phyloP scores from a whole-genome alignment of 2,113 vertebrate genomes.

The Anoura caudifer region DNA sequence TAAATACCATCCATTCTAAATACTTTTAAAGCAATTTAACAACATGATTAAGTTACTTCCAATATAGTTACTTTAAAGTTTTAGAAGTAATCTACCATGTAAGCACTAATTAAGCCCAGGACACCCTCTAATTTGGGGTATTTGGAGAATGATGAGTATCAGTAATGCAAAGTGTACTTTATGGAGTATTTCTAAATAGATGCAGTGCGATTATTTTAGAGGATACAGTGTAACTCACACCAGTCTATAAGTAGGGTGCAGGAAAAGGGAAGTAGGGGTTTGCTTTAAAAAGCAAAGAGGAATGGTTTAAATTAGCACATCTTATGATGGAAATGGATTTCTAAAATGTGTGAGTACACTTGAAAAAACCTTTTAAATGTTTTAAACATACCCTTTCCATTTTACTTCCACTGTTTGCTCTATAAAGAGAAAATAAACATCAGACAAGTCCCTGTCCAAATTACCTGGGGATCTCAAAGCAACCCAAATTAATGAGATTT shows the following conservation, averaged over 20 bases:
- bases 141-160: conserved; percentile 40
- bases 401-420: conserved; percentile 38
- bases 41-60: conserved; percentile 46
- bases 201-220: background rate
- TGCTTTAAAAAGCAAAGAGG: conserved; percentile 41
- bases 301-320: conserved; percentile 34
- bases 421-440: conserved; percentile 48
- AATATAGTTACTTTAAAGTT: conserved; percentile 32
- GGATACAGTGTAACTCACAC: background rate
- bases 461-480: conserved; percentile 60
- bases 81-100: conserved; percentile 25
- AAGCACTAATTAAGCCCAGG: conserved; percentile 40
- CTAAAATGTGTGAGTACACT: conserved; percentile 5
- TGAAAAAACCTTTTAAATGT: conserved; percentile 30
- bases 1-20: conserved; percentile 18
- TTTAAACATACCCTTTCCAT: background rate
- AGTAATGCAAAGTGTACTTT: conserved; percentile 2
- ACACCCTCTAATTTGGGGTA: conserved; percentile 35
- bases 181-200: background rate
- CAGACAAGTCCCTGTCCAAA: conserved; percentile 54
- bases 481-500: conserved; percentile 72
- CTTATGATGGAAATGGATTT: conserved; percentile 32
- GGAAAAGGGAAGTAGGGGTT: background rate
- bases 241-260: background rate
- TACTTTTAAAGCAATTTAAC: conserved; percentile 36